Conservation (phyloP, 2,113 vertebrate species). For the Erythrocercus mccallii region DNA sequence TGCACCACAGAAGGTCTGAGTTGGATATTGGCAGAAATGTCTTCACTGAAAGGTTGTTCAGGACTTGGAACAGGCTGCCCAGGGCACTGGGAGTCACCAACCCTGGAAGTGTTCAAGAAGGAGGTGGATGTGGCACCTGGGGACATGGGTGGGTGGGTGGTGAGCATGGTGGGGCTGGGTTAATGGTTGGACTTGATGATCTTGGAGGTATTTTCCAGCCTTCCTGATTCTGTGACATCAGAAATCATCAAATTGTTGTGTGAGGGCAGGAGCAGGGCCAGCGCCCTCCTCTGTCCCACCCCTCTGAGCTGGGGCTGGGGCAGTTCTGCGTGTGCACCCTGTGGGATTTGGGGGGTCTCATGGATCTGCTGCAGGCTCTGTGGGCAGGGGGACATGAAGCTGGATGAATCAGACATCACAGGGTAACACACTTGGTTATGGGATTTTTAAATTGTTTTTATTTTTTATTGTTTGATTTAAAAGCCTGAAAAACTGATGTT, state of each 20-base stretch:
- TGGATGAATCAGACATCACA: neutral
- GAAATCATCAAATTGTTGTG: neutral
- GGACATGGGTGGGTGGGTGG: neutral
- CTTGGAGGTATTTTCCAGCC: neutral
- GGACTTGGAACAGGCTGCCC: neutral
- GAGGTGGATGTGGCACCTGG: neutral
- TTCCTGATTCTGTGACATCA: neutral
- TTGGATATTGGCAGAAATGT: neutral
- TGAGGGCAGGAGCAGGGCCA: neutral
- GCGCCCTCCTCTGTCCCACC: neutral
- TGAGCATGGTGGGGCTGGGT: neutral
- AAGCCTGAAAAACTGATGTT: neutral
- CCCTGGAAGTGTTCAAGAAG: neutral
- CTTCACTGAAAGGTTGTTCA: neutral
- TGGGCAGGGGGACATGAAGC: rapidly evolving
- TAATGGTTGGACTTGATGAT: neutral
- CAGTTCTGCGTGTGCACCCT: neutral
- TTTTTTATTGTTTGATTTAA: neutral
- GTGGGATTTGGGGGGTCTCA: neutral
- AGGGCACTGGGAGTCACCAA: neutral
- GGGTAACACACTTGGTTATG: too few species aligned
- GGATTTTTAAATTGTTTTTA: neutral
- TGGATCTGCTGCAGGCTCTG: neutral
- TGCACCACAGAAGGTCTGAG: too few species aligned
- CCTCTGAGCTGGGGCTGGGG: neutral